Percentiles rank a stretch among this genome's conserved stretches.
Conservation (phyloP, 2,888 invertebrate genomes). For the Petrophora chlorosata region DNA sequence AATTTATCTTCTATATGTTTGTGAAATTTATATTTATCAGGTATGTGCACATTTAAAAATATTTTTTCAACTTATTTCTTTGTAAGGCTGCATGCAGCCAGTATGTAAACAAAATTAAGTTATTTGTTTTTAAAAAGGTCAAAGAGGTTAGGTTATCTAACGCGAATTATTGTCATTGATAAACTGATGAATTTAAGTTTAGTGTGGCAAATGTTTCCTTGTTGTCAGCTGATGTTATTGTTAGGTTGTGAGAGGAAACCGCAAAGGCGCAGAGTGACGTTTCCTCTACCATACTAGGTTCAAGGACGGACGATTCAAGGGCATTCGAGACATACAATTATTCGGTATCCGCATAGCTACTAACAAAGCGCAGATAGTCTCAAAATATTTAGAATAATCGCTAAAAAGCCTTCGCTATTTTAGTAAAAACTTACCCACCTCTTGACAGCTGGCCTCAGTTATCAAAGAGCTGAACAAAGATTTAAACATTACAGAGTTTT, state of each 20-base stretch:
- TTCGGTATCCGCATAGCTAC: constrained; percentile 25
- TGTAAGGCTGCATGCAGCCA: constrained; percentile 5
- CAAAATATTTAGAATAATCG: not conserved
- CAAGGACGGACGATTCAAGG: constrained; percentile 77
- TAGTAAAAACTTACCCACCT: constrained; percentile 88
- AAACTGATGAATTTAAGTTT: not conserved
- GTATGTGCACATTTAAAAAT: constrained; percentile 21
- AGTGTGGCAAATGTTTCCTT: not conserved
- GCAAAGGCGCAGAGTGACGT: constrained; percentile 54
- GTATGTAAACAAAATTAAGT: constrained; percentile 17
- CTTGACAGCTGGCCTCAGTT: constrained; percentile 88
- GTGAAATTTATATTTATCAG: no score
- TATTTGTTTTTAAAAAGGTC: constrained; percentile 45
- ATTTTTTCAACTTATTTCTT: no score
- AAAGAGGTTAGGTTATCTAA: constrained; percentile 71
- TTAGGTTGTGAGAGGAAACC: constrained; percentile 24
- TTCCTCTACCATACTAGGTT: constrained; percentile 46
- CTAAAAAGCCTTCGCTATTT: constrained; percentile 29
- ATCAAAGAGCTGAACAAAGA: constrained; percentile 85
- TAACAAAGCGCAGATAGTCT: constrained; percentile 1
- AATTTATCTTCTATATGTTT: no score
- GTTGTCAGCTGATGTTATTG: not conserved
- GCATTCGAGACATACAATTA: constrained; percentile 39
- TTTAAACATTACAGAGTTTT: constrained; percentile 86
- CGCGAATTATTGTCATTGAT: constrained; percentile 29